A percentile compares a stretch with the other conserved stretches of the same genome.
Evolutionary conservation across 2,888 invertebrate genomes (phyloP).

Genomic region (Gymnoscelis rufifasciata): DNA sequence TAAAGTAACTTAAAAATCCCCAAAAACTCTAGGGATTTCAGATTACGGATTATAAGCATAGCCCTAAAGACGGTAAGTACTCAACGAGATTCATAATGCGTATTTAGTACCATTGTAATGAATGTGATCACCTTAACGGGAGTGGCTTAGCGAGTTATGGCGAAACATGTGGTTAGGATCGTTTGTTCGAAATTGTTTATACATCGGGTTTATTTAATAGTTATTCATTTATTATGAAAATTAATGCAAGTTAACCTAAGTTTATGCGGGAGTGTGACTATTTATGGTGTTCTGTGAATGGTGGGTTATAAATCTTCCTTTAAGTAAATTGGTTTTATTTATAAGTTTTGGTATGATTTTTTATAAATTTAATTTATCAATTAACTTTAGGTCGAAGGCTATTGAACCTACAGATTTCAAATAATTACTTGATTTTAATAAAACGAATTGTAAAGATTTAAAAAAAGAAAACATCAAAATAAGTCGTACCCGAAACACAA

Average conservation of each 20-base stretch:
- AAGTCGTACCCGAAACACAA: too few relatives aligned
- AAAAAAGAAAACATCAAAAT: too few relatives aligned
- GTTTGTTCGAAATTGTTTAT: conserved; percentile 23
- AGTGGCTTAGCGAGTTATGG: conserved; percentile 29
- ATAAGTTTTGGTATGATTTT: too few relatives aligned
- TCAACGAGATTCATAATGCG: conserved; percentile 56
- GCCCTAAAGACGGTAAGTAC: conserved; percentile 37
- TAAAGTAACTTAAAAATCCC: not conserved
- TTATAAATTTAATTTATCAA: too few relatives aligned
- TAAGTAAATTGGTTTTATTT: too few relatives aligned
- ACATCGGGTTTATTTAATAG: conserved; percentile 15
- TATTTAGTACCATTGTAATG: conserved; percentile 62
- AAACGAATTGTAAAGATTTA: too few relatives aligned
- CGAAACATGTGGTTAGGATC: conserved; percentile 19
- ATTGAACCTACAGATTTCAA: too few relatives aligned
- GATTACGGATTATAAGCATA: conserved; percentile 10
- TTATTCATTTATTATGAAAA: conserved; percentile 18
- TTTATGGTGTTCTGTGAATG: too few relatives aligned
- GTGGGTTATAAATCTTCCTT: too few relatives aligned
- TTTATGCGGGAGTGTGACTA: conserved; percentile 1
- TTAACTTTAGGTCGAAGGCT: too few relatives aligned
- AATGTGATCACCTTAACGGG: conserved; percentile 50
- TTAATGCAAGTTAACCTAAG: conserved; percentile 9
- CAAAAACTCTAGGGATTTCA: not conserved
- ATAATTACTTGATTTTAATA: too few relatives aligned